Base-by-base conservation (phyloP, 2,797 vertebrate genomes). In the Varecia variegata region DNA sequence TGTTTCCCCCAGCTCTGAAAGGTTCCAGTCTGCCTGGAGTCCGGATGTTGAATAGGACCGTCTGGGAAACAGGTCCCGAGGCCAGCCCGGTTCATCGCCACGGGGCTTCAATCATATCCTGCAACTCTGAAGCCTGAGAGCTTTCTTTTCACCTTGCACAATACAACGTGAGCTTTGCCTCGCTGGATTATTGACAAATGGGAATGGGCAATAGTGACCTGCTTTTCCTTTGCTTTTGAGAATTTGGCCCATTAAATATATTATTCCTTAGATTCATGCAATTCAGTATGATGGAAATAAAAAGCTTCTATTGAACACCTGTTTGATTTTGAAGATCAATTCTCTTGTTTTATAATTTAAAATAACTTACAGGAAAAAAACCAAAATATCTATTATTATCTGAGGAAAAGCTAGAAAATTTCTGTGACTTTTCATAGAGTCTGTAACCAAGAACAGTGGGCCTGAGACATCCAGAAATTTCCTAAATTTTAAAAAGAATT, bases 311-410 rank as follows among this genome's bases (percentile, higher is more conserved):
- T 21, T 73, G 32, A 86, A 81, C 21, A 92, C 7, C 17, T 94
- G 13, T 40, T 92, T 17, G 38, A 67, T 45, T 30, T 87, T 97
- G 38, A 88, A 93, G 91, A 70, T 90, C 30, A 79, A 45, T 43
- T 92, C 73, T 56, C 43, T 47, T 56, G 3, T 74, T 88, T 85
- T 18, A 84, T 88, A 82, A 85, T 79, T 96, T 97, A 62, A 95
- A 91, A 79, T 79, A 87, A 54, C 32, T 82, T 68, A 54, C 2
- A 87, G 60, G 58, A 38, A 38, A 35, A 74, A 76, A 56, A 27
- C 3, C 52, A 74, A 88, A 80, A 60, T 76, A 88, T 80, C 58
- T 73, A 40, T 90, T 80, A 52, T 60, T 17, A 81, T 50, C 35
- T 88, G 71, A 40, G 13, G 60, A 80, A 73, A 92, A 30, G 68